A percentile compares a stretch with the other conserved stretches of the same genome.
These are phyloP conservation scores for Periophthalmus magnuspinnatus DNA, from an alignment of 2,797 vertebrate genomes.

Conservation along the genomic window DNA sequence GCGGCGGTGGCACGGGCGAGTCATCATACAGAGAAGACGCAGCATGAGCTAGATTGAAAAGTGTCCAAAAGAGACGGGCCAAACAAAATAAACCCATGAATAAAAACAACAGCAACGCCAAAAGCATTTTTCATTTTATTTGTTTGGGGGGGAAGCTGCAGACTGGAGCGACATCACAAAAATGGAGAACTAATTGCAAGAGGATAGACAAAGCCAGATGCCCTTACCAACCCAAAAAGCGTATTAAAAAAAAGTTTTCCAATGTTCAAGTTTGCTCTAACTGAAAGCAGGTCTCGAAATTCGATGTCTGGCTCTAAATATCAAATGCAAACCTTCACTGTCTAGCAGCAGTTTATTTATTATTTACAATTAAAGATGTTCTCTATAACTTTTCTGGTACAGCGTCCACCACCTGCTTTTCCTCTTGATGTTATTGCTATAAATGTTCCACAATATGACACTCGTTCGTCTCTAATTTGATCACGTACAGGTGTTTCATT, in stretches of 20 bases:
- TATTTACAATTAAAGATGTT: no score
- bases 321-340: no score
- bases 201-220: neutral
- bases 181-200: neutral
- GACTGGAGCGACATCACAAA: neutral
- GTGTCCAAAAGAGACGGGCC: neutral
- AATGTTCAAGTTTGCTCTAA: no score
- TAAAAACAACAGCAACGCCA: neutral
- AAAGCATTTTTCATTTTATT: neutral
- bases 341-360: no score
- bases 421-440: no score
- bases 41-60: neutral
- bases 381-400: no score
- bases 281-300: no score
- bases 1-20: constrained; percentile 3
- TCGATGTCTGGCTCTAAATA: no score
- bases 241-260: no score
- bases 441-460: no score
- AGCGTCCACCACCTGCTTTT: no score
- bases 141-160: neutral
- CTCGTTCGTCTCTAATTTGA: neutral
- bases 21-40: neutral
- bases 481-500: neutral
- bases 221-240: neutral
- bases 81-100: neutral